Conservation (phyloP, 2,113 vertebrate species). For the Paradisaea rubra region DNA sequence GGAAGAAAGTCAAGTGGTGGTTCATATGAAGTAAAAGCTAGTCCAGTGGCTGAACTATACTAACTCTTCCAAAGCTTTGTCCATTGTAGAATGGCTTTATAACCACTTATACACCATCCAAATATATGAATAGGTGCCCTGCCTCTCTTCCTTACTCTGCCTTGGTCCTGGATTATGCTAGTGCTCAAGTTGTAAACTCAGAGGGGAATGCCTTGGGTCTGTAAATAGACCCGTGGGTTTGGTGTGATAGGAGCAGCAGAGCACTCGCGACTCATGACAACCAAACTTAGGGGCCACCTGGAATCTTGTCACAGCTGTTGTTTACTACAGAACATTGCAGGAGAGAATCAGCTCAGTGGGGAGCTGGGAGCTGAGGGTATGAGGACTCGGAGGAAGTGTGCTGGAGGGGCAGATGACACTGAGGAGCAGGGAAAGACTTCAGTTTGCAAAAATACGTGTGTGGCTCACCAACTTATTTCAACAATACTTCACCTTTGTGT, state of each 20-base stretch:
- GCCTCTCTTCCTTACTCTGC: background rate
- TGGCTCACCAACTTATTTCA: background rate
- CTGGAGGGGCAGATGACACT: background rate
- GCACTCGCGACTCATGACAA: fast-evolving
- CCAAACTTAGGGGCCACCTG: constrained; percentile 1
- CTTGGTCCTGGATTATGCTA: background rate
- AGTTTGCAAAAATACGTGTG: background rate
- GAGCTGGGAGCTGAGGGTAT: background rate
- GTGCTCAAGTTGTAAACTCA: background rate
- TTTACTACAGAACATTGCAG: background rate
- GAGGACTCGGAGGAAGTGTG: fast-evolving
- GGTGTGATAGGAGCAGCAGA: background rate
- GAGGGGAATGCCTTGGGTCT: background rate
- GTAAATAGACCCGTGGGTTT: constrained; percentile 14
- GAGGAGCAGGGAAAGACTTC: background rate
- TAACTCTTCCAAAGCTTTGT: background rate
- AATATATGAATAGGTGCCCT: background rate
- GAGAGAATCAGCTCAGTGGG: background rate
- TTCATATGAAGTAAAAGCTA: background rate
- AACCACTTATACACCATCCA: background rate
- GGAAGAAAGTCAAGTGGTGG: background rate
- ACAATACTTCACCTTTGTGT: background rate
- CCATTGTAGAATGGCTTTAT: background rate
- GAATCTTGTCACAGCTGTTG: constrained; percentile 24
- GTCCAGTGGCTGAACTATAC: background rate